Evolutionary conservation across 64 coral and sea anemone species (phyloP).

Genomic region (Pachyseris speciosa): DNA sequence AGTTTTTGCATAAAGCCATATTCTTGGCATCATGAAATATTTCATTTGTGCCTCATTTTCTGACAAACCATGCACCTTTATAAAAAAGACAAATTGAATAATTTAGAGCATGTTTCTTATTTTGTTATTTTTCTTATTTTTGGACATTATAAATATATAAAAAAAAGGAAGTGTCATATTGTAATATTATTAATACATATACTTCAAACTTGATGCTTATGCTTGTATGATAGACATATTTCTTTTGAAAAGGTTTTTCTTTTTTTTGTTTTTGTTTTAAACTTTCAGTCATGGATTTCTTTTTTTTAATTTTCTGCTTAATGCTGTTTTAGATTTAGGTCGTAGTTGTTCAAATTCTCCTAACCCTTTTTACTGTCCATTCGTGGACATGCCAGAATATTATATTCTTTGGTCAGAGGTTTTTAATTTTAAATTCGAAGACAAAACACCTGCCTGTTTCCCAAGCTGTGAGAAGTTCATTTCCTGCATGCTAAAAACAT

Average conservation of each 20-base stretch:
- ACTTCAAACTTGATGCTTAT: background rate
- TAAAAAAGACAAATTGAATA: constrained; percentile 5
- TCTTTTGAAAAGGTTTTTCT: background rate
- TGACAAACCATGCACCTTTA: background rate
- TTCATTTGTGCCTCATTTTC: background rate
- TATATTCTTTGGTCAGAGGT: constrained; percentile 10
- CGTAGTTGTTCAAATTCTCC: background rate
- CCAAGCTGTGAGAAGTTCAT: constrained; percentile 18
- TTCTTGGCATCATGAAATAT: background rate
- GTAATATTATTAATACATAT: background rate
- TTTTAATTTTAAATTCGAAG: constrained; percentile 22
- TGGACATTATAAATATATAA: background rate
- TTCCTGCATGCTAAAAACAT: constrained; percentile 13
- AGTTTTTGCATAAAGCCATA: background rate
- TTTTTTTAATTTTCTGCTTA: background rate
- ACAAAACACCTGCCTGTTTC: constrained; percentile 12
- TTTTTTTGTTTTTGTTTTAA: background rate
- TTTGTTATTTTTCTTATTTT: too few species aligned
- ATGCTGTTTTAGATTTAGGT: background rate
- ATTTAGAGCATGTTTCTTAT: background rate
- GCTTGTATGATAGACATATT: background rate
- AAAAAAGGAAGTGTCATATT: background rate
- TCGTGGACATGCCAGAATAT: background rate
- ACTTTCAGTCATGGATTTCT: too few species aligned
- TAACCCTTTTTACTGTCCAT: background rate